phyloP scores from a whole-genome alignment of 2,888 invertebrate species.

The Creontiades dilutus region DNA sequence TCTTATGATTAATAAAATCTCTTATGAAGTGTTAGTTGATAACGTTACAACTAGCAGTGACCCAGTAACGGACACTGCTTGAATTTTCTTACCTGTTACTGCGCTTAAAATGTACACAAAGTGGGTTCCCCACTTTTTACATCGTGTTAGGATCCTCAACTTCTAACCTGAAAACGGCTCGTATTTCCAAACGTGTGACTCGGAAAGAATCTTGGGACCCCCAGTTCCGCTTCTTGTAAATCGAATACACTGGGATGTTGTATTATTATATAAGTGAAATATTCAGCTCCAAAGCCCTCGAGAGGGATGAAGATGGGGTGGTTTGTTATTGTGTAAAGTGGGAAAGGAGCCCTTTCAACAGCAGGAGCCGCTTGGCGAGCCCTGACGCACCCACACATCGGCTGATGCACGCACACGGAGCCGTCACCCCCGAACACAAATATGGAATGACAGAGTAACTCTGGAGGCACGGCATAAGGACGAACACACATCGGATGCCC shows the following conservation, averaged over 20 bases:
- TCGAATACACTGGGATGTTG: neutral
- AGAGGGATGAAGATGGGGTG: neutral
- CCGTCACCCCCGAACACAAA: slow-evolving; percentile 27
- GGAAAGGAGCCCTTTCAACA: slow-evolving; percentile 37
- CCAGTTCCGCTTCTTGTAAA: neutral
- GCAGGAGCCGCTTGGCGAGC: neutral
- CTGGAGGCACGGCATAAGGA: slow-evolving; percentile 32
- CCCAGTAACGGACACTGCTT: too few relatives aligned
- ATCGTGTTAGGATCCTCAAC: too few relatives aligned
- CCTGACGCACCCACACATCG: neutral
- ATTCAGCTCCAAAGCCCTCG: slow-evolving; percentile 1
- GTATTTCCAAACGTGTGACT: too few relatives aligned
- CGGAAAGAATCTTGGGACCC: neutral
- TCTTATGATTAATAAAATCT: too few relatives aligned
- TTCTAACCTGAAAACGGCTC: too few relatives aligned
- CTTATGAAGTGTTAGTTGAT: too few relatives aligned
- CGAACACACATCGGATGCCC: slow-evolving; percentile 33
- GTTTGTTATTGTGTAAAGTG: slow-evolving; percentile 45
- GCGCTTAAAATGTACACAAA: too few relatives aligned
- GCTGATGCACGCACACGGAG: neutral
- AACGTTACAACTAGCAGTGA: too few relatives aligned
- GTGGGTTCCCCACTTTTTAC: too few relatives aligned
- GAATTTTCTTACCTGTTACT: too few relatives aligned
- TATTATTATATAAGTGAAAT: slow-evolving; percentile 31
- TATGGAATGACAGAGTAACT: slow-evolving; percentile 32